phyloP scores from a whole-genome alignment of 2,888 invertebrate genomes.

The Bhutanitis thaidina region DNA sequence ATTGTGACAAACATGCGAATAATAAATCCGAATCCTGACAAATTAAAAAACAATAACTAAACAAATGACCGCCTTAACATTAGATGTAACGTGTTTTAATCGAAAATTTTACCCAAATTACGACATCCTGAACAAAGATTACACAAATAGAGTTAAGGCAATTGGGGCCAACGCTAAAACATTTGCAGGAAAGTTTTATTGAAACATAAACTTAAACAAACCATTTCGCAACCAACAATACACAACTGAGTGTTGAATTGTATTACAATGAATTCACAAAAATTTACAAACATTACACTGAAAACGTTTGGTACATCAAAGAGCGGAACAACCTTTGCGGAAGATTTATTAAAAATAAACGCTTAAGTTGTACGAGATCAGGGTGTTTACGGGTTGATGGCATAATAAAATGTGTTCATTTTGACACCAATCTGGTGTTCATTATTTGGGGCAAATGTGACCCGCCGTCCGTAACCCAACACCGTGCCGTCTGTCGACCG shows the following conservation, averaged over 20 bases:
- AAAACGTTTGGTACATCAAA: conserved; percentile 51
- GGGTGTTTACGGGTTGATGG: conserved; percentile 66
- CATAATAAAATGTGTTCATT: conserved; percentile 75
- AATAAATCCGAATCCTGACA: too few relatives aligned
- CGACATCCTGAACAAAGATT: conserved; percentile 36
- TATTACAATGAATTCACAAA: conserved; percentile 36
- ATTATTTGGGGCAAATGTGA: conserved; percentile 76
- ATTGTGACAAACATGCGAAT: too few relatives aligned
- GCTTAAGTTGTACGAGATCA: conserved; percentile 40
- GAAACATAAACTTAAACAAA: conserved; percentile 48
- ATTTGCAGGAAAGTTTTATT: conserved; percentile 50
- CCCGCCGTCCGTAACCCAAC: conserved; percentile 63
- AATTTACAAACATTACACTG: conserved; percentile 34
- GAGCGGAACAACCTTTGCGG: conserved; percentile 51
- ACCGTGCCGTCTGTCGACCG: conserved; percentile 67
- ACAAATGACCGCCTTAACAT: too few relatives aligned
- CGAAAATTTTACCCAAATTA: conserved; percentile 20
- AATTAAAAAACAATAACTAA: too few relatives aligned
- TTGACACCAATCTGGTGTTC: conserved; percentile 78
- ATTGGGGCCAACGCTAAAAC: conserved; percentile 47
- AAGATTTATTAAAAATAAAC: conserved; percentile 70
- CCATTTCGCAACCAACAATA: conserved; percentile 43
- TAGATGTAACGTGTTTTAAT: neutral
- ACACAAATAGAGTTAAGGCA: conserved; percentile 38
- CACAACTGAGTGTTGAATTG: conserved; percentile 39